Percentiles rank a stretch among this genome's conserved stretches.
Evolutionary conservation across 1,140 invertebrate genomes (phyloP).

Genomic region (Drosophila subobscura): DNA sequence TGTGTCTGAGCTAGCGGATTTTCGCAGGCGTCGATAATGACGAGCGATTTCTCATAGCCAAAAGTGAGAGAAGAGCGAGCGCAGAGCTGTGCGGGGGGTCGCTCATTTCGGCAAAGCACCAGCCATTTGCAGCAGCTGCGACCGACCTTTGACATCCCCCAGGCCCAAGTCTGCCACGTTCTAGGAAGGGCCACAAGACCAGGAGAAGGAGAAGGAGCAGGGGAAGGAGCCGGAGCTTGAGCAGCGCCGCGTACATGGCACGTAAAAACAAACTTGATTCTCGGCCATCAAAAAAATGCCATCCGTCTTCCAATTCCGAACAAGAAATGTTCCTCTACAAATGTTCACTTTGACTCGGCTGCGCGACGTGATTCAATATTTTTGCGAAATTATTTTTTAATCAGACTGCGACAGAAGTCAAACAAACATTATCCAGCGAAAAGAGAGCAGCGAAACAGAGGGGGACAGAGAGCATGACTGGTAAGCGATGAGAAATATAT

Average conservation of each 20-base stretch:
- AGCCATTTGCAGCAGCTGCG: constrained; percentile 80
- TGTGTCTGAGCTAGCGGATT: constrained; percentile 53
- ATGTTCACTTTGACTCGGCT: constrained; percentile 65
- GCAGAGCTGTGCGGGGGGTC: not conserved
- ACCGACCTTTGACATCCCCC: constrained; percentile 78
- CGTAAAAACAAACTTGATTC: constrained; percentile 82
- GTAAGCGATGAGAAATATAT: too few species aligned
- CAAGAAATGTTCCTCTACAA: constrained; percentile 23
- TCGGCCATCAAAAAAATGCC: constrained; percentile 77
- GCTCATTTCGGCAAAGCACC: constrained; percentile 77
- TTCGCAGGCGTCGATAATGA: constrained; percentile 80
- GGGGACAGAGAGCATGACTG: constrained; percentile 1
- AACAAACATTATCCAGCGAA: constrained; percentile 2
- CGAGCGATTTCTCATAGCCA: constrained; percentile 77
- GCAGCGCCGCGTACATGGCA: constrained; percentile 52
- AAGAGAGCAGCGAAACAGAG: constrained; percentile 2
- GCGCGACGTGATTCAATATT: constrained; percentile 74
- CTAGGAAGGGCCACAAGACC: not conserved
- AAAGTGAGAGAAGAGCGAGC: constrained; percentile 27
- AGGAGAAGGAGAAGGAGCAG: too few species aligned
- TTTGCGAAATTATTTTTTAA: constrained; percentile 76
- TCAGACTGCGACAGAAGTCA: constrained; percentile 44
- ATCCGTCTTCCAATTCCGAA: constrained; percentile 57
- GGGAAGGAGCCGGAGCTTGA: too few species aligned
- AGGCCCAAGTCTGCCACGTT: constrained; percentile 54